Evolutionary conservation across 2,888 invertebrate genomes (phyloP), one percentile per base, ranked within the genome.

Genomic region (Choristoneura rosaceana): DNA sequence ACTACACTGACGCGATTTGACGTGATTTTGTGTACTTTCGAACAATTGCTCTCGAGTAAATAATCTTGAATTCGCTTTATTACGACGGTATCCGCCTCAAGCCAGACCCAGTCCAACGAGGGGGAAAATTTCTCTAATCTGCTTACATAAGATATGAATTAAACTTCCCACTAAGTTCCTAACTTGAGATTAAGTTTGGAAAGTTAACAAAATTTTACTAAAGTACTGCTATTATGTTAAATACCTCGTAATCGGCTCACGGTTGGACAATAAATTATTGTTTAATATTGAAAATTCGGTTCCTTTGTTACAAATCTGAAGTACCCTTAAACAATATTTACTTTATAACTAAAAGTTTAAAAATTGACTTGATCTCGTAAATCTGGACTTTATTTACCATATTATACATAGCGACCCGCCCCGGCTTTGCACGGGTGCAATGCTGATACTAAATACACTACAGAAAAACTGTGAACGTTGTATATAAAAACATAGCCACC

Each of bases 91-190:
- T 34, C 34, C 45, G 45, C 63, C 50, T 41, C 52, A 52, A 68
- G 58, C 47, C 50, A 9, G 41, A 0, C 25, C 14, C n/a, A 33
- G 64, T 10, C 43, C 41, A 45, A 64, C 68, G 64, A 69, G 64
- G 64, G 69, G 43, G 58, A 64, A 71, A 73, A 73, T 73, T 73
- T 34, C 43, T 59, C 52, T 73, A 73, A 73, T 69, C 73, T 69
- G 64, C 68, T 68, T 69, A 73, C 73, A 73, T 64, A 52, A 64
- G 73, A 73, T 69, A 73, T 73, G 73, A 64, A 69, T 73, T 69
- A 50, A 73, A 73, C 73, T 69, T 69, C 33, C 38, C 63, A 25
- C 47, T 10, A 60, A 64, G 64, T 73, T 64, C 43, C 8, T 10
- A 73, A 69, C 59, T 69, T 59, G 45, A 64, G 69, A 68, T 69